Conservation (phyloP, 2,797 vertebrate species). For the Moxostoma hubbsi region DNA sequence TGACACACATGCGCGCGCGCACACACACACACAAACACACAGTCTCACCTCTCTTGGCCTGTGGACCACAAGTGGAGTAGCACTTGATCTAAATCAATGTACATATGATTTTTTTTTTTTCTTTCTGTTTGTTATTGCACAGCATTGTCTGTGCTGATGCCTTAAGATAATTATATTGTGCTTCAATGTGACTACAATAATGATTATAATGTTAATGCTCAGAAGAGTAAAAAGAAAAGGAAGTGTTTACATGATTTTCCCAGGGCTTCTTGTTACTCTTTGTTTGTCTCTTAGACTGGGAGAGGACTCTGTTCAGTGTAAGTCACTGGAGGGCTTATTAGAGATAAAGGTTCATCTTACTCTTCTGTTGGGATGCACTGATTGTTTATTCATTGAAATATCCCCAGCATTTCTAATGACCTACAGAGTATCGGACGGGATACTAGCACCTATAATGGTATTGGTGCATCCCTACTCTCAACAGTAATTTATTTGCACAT, state of each 20-base stretch:
- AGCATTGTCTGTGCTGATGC: constrained; percentile 75
- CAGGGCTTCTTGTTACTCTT: constrained; percentile 29
- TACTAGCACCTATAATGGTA: too few relatives aligned
- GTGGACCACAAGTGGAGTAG: constrained; percentile 61
- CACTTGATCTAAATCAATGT: constrained; percentile 74
- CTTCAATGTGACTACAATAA: constrained; percentile 47
- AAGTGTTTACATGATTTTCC: constrained; percentile 48
- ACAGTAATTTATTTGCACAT: constrained; percentile 52
- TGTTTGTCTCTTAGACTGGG: constrained; percentile 3
- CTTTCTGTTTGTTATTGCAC: constrained; percentile 75
- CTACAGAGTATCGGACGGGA: too few relatives aligned
- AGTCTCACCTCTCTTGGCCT: constrained; percentile 40
- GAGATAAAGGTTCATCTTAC: neutral
- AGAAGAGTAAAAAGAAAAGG: constrained; percentile 37
- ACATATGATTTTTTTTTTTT: constrained; percentile 72
- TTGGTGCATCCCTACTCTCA: neutral
- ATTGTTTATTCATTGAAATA: too few relatives aligned
- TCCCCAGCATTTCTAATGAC: too few relatives aligned
- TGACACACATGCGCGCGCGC: constrained; percentile 61
- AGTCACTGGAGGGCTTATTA: neutral
- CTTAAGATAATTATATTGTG: constrained; percentile 72
- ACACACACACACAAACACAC: constrained; percentile 49
- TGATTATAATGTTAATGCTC: constrained; percentile 43
- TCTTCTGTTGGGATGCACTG: neutral
- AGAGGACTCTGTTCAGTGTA: neutral